These are phyloP conservation scores for Cheilosia vulpina DNA, from an alignment of 2,888 invertebrate genomes.

Conservation along the genomic window DNA sequence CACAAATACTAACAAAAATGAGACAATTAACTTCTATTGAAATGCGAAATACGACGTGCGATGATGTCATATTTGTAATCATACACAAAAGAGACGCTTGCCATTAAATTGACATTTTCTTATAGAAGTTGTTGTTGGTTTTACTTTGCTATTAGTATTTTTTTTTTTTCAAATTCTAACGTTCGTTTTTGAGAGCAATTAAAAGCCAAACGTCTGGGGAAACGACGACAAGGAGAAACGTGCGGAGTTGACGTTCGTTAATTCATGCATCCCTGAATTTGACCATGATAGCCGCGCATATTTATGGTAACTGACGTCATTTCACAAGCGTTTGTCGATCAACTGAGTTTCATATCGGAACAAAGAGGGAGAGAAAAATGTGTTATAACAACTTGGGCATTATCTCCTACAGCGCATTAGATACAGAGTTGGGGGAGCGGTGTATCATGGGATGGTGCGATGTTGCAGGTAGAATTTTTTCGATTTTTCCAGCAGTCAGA, in stretches of 20 bases:
- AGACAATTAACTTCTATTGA: constrained; percentile 53
- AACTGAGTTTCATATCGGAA: constrained; percentile 27
- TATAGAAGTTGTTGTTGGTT: constrained; percentile 12
- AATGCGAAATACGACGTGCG: constrained; percentile 55
- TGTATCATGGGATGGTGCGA: not conserved
- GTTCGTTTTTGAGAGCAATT: constrained; percentile 43
- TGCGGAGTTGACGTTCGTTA: constrained; percentile 29
- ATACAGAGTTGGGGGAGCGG: constrained; percentile 6
- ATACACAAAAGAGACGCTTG: constrained; percentile 11
- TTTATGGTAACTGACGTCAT: constrained; percentile 63
- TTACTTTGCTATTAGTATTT: not conserved
- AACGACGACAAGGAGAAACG: not conserved
- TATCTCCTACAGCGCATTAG: constrained; percentile 13
- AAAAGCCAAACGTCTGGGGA: constrained; percentile 42
- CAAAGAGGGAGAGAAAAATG: constrained; percentile 8
- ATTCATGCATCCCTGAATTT: constrained; percentile 64
- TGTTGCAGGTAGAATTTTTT: constrained; percentile 41
- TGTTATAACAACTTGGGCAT: constrained; percentile 14
- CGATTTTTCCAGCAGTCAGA: constrained; percentile 6
- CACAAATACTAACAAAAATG: constrained; percentile 39
- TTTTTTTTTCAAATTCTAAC: constrained; percentile 30
- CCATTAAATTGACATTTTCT: constrained; percentile 38
- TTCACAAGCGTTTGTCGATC: constrained; percentile 26
- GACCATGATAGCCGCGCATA: constrained; percentile 39
- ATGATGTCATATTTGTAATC: constrained; percentile 56